phyloP scores from a whole-genome alignment of 2,113 vertebrate species.

The Lathamus discolor region DNA sequence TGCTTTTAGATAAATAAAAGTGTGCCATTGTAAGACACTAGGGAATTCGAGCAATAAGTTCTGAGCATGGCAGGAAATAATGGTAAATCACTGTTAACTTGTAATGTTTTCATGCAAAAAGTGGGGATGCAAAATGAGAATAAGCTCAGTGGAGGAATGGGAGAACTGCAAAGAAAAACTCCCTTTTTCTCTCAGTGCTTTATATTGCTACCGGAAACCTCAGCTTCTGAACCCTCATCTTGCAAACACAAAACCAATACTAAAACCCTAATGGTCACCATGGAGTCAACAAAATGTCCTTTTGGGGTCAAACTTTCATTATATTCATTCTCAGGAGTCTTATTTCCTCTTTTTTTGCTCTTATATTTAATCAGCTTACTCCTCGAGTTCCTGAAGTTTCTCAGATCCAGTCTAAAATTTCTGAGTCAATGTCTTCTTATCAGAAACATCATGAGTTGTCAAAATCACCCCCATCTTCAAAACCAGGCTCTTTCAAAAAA shows the following conservation, averaged over 20 bases:
- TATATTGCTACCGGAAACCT: neutral
- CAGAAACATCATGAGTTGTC: neutral
- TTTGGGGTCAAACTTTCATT: neutral
- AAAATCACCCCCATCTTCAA: neutral
- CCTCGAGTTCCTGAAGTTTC: neutral
- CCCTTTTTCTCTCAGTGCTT: neutral
- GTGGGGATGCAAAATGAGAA: neutral
- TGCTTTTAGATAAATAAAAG: conserved; percentile 12
- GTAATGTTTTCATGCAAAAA: neutral
- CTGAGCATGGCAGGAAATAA: neutral
- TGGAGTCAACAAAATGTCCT: neutral
- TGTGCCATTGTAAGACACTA: neutral
- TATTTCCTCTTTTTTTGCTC: neutral
- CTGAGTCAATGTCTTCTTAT: neutral
- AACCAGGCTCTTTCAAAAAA: neutral
- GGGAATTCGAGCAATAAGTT: neutral
- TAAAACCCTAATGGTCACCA: neutral
- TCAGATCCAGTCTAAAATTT: neutral
- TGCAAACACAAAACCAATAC: neutral
- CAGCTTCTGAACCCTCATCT: neutral
- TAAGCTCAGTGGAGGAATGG: neutral
- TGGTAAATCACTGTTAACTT: neutral
- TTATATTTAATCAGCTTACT: neutral
- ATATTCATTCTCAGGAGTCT: neutral
- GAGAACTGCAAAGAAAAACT: neutral